A percentile compares a stretch with the other conserved stretches of the same genome.
These are phyloP conservation scores for Parnassius mnemosyne DNA, from an alignment of 2,888 invertebrate species.

Conservation along the genomic window DNA sequence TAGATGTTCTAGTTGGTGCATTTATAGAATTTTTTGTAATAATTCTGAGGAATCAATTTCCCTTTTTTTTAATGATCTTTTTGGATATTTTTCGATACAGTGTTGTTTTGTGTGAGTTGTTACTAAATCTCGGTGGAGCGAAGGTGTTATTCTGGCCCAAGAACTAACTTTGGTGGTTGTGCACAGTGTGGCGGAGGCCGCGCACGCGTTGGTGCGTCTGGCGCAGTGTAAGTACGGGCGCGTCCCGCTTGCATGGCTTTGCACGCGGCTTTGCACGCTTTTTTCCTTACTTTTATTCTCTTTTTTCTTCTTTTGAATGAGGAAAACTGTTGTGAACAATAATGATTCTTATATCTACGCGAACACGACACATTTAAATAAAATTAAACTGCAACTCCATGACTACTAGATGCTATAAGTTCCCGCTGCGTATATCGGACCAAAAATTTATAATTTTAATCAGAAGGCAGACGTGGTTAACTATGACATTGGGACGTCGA, in stretches of 20 bases:
- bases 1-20: too few relatives aligned
- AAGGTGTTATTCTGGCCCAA: conserved; percentile 4
- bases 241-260: conserved; percentile 42
- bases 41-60: too few relatives aligned
- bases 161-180: conserved; percentile 45
- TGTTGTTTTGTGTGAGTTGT: background rate
- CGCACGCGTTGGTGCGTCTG: conserved; percentile 94
- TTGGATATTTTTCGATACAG: conserved; percentile 15
- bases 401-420: too few relatives aligned
- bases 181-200: conserved; percentile 82
- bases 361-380: too few relatives aligned
- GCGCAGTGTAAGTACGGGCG: conserved; percentile 91
- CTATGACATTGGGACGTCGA: too few relatives aligned
- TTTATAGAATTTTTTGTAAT: too few relatives aligned
- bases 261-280: conserved; percentile 41
- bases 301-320: conserved; percentile 8
- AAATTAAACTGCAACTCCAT: too few relatives aligned
- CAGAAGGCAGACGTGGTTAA: too few relatives aligned
- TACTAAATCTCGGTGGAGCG: background rate
- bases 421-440: too few relatives aligned
- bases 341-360: too few relatives aligned
- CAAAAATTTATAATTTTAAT: too few relatives aligned
- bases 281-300: conserved; percentile 19
- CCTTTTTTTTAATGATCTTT: background rate
- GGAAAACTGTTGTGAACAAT: conserved; percentile 9